Percentiles rank a stretch among this genome's conserved stretches.
These are phyloP conservation scores for Myrmecophaga tridactyla DNA, from an alignment of 2,113 vertebrate species.

Conservation along the genomic window DNA sequence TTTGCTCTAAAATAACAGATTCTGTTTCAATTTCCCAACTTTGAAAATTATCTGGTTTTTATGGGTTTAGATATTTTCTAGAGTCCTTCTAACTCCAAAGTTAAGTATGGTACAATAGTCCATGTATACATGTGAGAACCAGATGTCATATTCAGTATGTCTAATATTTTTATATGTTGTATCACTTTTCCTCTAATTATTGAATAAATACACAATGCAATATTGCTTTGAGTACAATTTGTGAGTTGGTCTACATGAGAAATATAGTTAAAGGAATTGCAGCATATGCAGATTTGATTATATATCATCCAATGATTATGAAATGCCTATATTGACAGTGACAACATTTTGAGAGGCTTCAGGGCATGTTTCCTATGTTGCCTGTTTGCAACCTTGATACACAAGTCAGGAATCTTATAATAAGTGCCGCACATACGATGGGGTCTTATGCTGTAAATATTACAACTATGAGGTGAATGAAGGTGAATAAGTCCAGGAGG, in stretches of 20 bases:
- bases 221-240: background rate
- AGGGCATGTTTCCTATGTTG: accelerated
- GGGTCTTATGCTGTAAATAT: background rate
- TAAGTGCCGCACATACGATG: accelerated
- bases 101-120: background rate
- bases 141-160: background rate
- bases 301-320: background rate
- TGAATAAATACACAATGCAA: background rate
- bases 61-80: background rate
- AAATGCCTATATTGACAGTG: background rate
- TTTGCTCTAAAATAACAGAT: background rate
- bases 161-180: background rate
- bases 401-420: background rate
- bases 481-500: background rate
- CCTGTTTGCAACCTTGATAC: background rate
- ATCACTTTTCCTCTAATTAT: background rate
- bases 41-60: background rate
- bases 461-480: background rate
- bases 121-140: background rate
- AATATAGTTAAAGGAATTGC: background rate
- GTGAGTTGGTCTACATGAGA: background rate
- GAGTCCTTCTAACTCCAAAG: background rate
- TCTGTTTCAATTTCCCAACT: background rate
- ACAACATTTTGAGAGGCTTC: background rate
- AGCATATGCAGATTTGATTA: background rate